These are phyloP conservation scores for Drosophila dives DNA, from an alignment of 2,888 invertebrate species.

Conservation along the genomic window DNA sequence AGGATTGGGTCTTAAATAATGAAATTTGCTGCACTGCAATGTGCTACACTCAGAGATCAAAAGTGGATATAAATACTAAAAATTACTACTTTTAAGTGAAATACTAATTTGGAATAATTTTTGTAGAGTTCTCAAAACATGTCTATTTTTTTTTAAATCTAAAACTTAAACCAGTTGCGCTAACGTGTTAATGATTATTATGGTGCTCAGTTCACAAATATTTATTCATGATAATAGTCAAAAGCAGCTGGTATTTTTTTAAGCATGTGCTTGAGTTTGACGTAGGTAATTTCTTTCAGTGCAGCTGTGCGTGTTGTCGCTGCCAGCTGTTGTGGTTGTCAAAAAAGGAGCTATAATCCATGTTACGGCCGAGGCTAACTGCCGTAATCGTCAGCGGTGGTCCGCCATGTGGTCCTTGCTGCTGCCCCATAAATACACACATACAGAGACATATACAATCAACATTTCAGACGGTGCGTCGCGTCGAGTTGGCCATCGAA, in stretches of 20 bases:
- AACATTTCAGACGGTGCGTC: constrained; percentile 39
- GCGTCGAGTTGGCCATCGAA: constrained; percentile 58
- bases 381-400: constrained; percentile 69
- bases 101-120: neutral
- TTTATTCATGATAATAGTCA: neutral
- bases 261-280: neutral
- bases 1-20: constrained; percentile 63
- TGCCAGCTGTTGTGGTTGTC: constrained; percentile 62
- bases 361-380: constrained; percentile 68
- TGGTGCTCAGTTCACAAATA: neutral
- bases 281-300: neutral
- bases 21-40: constrained; percentile 55
- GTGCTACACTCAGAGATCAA: constrained; percentile 11
- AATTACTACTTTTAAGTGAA: neutral
- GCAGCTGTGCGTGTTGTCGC: constrained; percentile 44
- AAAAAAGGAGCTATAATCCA: constrained; percentile 70
- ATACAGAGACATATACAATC: constrained; percentile 19
- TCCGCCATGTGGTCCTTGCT: constrained; percentile 21
- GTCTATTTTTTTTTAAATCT: neutral
- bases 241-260: neutral
- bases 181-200: neutral
- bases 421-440: constrained; percentile 46
- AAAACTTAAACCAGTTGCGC: neutral
- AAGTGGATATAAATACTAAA: neutral
- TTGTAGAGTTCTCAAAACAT: neutral